Evolutionary conservation across 2,888 invertebrate species (phyloP), one percentile per base, ranked within the genome.

Genomic region (Scelioninae gen. 1): DNA sequence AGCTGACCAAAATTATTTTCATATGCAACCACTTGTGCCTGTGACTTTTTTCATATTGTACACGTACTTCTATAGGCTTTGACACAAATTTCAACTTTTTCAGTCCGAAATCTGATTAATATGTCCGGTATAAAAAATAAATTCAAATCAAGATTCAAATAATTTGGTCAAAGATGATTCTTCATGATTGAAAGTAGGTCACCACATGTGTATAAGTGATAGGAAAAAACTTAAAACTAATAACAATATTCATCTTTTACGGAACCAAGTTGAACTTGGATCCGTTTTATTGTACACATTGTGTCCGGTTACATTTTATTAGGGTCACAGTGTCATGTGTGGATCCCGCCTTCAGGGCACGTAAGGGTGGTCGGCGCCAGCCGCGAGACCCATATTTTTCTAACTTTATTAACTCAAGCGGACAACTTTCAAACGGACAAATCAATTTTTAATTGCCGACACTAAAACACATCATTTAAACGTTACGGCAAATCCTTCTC

Each of bases 241-340:
- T 11, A 47, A 74, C 29, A 60, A 23, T n/a, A 34, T 62, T 43
- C n/a, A 72, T 29, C 13, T 53, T 53, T 72, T 62, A 45, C 11
- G 45, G 11, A 60, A 66, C 43, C 45, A 2, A 55, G 34, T 32
- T 47, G 40, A 47, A 10, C 43, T 40, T 47, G 15, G 5, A 8
- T 58, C 23, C 9, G 45, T 75, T 75, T 81, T 56, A 72, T 56
- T 71, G 15, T 23, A 51, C 49, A 55, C 13, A 63, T 69, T 82
- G 82, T 72, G 72, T 82, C 82, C 77, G 72, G 77, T 82, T 77
- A 63, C 82, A 74, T 47, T 82, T 82, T 82, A 82, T 77, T 82
- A 82, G 77, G 82, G 76, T 77, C 76, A 68, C 56, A 74, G 40
- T 71, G 65, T 81, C 82, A 76, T 45, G 45, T 63, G 72, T 71